Evolutionary conservation across 2,113 vertebrate species (phyloP).

Genomic region (Alexandromys fortis): DNA sequence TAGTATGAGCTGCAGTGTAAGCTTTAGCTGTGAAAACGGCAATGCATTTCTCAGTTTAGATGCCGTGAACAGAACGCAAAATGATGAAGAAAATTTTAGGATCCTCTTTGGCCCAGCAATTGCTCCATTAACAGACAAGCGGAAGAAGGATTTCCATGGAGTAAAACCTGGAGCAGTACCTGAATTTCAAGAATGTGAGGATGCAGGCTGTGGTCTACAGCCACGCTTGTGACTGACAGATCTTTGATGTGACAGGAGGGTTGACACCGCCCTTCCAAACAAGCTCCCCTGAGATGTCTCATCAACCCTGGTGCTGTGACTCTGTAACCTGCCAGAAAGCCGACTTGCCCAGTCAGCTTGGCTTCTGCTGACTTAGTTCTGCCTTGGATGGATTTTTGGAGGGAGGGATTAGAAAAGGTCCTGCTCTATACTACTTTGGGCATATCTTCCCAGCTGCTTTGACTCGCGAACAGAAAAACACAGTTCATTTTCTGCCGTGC

Average conservation of each 20-base stretch:
- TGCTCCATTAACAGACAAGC: not conserved
- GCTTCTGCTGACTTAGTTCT: not conserved
- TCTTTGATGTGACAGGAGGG: not conserved
- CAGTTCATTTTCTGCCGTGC: not conserved
- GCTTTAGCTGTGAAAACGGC: not conserved
- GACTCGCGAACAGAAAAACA: not conserved
- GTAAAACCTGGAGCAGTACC: rapidly evolving
- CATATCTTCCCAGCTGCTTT: not conserved
- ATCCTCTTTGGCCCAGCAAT: not conserved
- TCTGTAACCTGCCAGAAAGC: not conserved
- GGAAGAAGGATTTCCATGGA: too few relatives aligned
- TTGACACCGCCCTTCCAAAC: not conserved
- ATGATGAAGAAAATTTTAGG: not conserved
- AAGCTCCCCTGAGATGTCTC: not conserved
- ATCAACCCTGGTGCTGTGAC: not conserved
- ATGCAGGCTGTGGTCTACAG: not conserved
- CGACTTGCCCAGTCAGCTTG: not conserved
- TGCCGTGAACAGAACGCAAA: not conserved
- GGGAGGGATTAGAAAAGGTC: not conserved
- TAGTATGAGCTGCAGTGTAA: not conserved
- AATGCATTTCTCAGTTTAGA: conserved; percentile 16
- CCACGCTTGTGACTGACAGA: not conserved
- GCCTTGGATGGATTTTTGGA: not conserved
- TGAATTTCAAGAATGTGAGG: not conserved
- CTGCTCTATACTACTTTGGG: not conserved